A percentile compares a stretch with the other conserved stretches of the same genome.
Evolutionary conservation across 2,113 vertebrate species (phyloP).

Genomic region (Struthidea cinerea): DNA sequence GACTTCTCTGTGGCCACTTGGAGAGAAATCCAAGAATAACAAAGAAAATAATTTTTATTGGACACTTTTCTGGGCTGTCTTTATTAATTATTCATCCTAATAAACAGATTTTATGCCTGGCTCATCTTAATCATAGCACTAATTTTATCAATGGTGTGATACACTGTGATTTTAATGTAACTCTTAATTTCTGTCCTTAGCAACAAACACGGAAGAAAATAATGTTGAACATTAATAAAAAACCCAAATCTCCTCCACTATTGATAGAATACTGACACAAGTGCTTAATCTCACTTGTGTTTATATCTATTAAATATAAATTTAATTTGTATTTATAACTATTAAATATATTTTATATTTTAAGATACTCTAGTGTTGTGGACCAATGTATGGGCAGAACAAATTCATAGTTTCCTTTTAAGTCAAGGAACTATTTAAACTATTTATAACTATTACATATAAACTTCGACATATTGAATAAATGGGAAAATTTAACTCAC

Average conservation of each 20-base stretch:
- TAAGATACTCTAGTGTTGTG: no score
- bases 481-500: not conserved
- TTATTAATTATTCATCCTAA: not conserved
- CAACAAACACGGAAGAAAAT: accelerated
- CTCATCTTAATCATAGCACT: not conserved
- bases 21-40: not conserved
- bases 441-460: not conserved
- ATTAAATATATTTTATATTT: not conserved
- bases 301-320: not conserved
- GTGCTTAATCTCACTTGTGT: not conserved
- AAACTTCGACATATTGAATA: not conserved
- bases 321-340: no score
- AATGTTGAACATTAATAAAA: not conserved
- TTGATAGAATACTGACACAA: not conserved
- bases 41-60: not conserved
- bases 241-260: not conserved
- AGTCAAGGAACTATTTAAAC: no score
- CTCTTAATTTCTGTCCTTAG: not conserved
- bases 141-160: not conserved
- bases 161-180: not conserved
- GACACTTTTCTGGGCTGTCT: not conserved
- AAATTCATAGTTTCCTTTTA: no score
- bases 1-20: not conserved
- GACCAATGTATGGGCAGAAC: no score
- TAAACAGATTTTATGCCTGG: not conserved